These are phyloP conservation scores for Pyxicephalus adspersus DNA, from an alignment of 2,113 vertebrate species.

Conservation along the genomic window DNA sequence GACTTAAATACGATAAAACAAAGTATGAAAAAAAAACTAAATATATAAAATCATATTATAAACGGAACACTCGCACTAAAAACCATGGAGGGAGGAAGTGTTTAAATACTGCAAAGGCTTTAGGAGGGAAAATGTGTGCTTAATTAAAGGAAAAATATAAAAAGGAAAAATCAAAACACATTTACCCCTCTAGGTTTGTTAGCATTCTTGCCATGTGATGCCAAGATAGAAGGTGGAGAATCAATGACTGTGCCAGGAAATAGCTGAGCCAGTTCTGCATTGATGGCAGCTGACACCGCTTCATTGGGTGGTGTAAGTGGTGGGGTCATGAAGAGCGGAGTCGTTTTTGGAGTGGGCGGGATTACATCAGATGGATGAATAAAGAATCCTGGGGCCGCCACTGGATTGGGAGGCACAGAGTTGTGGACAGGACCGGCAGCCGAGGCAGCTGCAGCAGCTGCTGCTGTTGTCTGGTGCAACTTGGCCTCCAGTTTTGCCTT, in stretches of 20 bases:
- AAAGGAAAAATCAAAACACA: constrained; percentile 55
- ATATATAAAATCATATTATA: too few species aligned
- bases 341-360: constrained; percentile 97
- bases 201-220: constrained; percentile 89
- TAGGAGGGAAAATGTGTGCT: neutral
- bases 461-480: constrained; percentile 96
- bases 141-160: neutral
- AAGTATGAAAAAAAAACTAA: too few species aligned
- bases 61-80: too few species aligned
- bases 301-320: constrained; percentile 97
- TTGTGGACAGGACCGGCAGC: constrained; percentile 90
- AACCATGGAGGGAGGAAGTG: constrained; percentile 51
- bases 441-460: constrained; percentile 77
- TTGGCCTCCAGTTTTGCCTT: constrained; percentile 99
- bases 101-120: neutral
- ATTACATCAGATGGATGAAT: constrained; percentile 98
- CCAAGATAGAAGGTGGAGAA: constrained; percentile 87
- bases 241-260: constrained; percentile 96
- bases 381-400: constrained; percentile 93
- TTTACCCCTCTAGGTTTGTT: constrained; percentile 91
- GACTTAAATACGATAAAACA: too few species aligned
- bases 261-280: constrained; percentile 94
- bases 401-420: constrained; percentile 92
- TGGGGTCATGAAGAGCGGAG: constrained; percentile 97
- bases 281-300: constrained; percentile 92